phyloP scores from a whole-genome alignment of 1,140 invertebrate genomes.

The Polypedilum vanderplanki region DNA sequence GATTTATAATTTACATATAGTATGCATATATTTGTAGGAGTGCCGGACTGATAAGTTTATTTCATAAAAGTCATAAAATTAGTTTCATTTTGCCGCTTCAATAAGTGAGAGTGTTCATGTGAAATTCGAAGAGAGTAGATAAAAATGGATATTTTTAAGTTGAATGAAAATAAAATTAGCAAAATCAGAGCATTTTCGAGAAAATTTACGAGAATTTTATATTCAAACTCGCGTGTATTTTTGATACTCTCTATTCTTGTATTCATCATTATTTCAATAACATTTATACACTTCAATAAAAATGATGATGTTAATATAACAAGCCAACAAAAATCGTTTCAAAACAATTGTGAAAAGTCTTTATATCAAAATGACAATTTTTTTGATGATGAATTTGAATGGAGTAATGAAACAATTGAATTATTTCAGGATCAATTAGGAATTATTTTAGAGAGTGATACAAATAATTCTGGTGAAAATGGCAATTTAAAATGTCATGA shows the following conservation, averaged over 20 bases:
- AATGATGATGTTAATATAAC: neutral
- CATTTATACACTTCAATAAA: neutral
- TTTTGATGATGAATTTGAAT: neutral
- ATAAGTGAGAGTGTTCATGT: too few species aligned
- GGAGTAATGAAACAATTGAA: slow-evolving; percentile 10
- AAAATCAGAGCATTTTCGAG: neutral
- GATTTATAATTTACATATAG: too few species aligned
- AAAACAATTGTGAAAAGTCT: neutral
- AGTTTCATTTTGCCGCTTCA: too few species aligned
- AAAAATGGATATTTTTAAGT: too few species aligned
- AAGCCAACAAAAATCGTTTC: neutral
- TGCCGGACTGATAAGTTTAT: too few species aligned
- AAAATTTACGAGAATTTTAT: neutral
- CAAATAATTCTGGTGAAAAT: neutral
- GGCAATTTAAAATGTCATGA: neutral
- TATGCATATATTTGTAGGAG: too few species aligned
- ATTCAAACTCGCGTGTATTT: neutral
- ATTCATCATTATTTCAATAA: neutral
- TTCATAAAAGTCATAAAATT: too few species aligned
- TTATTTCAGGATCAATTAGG: slow-evolving; percentile 1
- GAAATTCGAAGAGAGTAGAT: too few species aligned
- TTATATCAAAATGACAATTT: neutral
- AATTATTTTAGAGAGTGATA: neutral
- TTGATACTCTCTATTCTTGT: neutral
- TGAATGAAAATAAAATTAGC: too few species aligned